Evolutionary conservation across 2,113 vertebrate species (phyloP).

Genomic region (Oenanthe melanoleuca): DNA sequence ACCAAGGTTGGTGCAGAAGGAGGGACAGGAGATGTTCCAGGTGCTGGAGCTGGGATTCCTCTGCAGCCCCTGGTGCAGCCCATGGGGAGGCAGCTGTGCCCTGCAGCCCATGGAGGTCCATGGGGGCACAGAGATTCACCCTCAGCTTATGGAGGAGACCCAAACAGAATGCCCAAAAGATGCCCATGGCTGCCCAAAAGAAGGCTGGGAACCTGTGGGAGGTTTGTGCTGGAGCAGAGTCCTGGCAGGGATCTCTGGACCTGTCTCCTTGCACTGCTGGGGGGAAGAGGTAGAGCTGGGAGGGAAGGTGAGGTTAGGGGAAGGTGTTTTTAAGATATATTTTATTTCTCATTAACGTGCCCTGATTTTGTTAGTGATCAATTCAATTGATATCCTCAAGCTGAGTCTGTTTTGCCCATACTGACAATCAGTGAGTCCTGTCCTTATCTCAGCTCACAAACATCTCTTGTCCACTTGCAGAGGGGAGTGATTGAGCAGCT

Average conservation of each 20-base stretch:
- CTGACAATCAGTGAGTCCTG: not conserved
- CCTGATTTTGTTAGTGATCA: not conserved
- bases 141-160: accelerated
- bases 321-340: not conserved
- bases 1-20: not conserved
- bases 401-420: not conserved
- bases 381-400: not conserved
- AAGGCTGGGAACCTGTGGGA: not conserved
- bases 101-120: not conserved
- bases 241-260: not conserved
- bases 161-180: not conserved
- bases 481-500: not conserved
- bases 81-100: not conserved
- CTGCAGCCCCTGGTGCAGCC: accelerated
- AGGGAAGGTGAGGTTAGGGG: not conserved
- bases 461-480: not conserved
- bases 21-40: not conserved
- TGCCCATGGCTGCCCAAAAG: not conserved
- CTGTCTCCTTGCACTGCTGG: not conserved
- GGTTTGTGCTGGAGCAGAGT: not conserved
- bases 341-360: not conserved
- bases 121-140: not conserved
- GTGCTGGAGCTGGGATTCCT: accelerated
- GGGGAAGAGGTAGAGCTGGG: not conserved
- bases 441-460: not conserved